Conservation (phyloP, 1,140 invertebrate genomes). For the Caerostris extrusa region DNA sequence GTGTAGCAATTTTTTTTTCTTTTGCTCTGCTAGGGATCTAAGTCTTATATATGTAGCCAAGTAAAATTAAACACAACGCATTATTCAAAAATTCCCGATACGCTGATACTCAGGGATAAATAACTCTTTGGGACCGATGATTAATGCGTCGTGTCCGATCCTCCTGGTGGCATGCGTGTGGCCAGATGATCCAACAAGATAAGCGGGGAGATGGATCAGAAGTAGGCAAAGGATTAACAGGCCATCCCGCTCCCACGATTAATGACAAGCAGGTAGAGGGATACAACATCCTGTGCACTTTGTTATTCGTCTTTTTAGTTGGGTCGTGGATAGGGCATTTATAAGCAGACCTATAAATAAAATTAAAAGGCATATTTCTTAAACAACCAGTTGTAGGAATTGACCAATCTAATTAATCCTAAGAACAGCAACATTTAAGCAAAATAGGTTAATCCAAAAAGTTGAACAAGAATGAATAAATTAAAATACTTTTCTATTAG, state of each 20-base stretch:
- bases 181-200: constrained; percentile 56
- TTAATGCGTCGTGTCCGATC: background rate
- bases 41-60: too few species aligned
- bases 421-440: too few species aligned
- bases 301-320: constrained; percentile 7
- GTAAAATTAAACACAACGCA: background rate
- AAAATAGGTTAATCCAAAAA: too few species aligned
- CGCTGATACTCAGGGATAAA: background rate
- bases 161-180: constrained; percentile 37
- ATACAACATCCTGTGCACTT: background rate
- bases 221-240: constrained; percentile 61
- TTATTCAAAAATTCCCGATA: background rate
- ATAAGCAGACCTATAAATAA: constrained; percentile 7
- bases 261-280: constrained; percentile 18
- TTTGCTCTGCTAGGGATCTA: too few species aligned
- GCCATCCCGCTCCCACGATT: constrained; percentile 25
- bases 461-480: too few species aligned
- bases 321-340: background rate
- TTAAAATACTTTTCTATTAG: too few species aligned
- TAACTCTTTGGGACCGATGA: background rate
- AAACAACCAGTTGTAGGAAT: too few species aligned
- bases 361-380: background rate
- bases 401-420: too few species aligned
- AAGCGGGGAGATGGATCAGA: constrained; percentile 45
- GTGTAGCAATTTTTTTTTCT: too few species aligned